Evolutionary conservation across 92 coral and sea anemone species (phyloP).

Genomic region (Porites evermanni): DNA sequence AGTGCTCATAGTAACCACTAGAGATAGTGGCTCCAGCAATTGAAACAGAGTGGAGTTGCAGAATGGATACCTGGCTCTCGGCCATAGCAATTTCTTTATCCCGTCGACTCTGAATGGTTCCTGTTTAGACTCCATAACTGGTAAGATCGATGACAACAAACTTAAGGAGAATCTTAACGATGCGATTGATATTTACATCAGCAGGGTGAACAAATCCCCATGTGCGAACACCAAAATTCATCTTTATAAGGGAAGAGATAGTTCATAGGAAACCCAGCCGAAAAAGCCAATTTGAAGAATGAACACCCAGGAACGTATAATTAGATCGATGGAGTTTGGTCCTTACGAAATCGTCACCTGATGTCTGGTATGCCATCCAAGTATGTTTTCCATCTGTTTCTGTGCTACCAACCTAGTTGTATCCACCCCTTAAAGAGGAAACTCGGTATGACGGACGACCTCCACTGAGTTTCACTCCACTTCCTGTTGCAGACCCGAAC

Average conservation of each 20-base stretch:
- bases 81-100: constrained; percentile 29
- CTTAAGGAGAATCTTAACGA: constrained; percentile 34
- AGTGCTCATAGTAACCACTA: constrained; percentile 4
- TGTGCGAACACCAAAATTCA: constrained; percentile 21
- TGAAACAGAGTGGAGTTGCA: constrained; percentile 41
- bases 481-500: constrained; percentile 56
- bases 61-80: constrained; percentile 42
- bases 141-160: constrained; percentile 41
- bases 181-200: constrained; percentile 45
- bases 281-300: constrained; percentile 48
- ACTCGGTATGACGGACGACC: constrained; percentile 62
- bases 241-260: constrained; percentile 9
- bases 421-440: constrained; percentile 47
- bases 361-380: constrained; percentile 26
- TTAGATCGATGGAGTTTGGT: constrained; percentile 33
- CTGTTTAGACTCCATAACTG: constrained; percentile 9
- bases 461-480: constrained; percentile 53
- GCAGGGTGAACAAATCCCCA: constrained; percentile 31
- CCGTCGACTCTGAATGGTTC: constrained; percentile 50
- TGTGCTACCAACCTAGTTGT: constrained; percentile 41
- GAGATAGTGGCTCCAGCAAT: constrained; percentile 29
- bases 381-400: constrained; percentile 35
- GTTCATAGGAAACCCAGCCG: constrained; percentile 45
- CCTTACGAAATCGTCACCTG: constrained; percentile 32
- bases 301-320: constrained; percentile 48